Evolutionary conservation across 2,797 vertebrate genomes (phyloP).

Genomic region (Pantherophis vulpinus): DNA sequence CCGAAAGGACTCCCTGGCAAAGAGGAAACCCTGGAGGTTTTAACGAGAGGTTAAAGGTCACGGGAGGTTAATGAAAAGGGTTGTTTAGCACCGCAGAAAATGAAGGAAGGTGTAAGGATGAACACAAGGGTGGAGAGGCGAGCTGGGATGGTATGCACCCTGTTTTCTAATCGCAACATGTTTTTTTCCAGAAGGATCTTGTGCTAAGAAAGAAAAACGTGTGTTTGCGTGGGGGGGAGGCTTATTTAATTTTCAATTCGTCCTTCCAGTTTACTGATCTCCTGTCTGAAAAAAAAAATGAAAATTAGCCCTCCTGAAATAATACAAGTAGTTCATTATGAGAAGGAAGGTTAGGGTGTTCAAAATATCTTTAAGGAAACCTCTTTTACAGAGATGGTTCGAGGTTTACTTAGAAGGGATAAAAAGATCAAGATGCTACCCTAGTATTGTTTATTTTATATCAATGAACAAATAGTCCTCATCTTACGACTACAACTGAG

Average conservation of each 20-base stretch:
- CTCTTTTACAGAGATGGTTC: slow-evolving; percentile 20
- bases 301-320: background rate
- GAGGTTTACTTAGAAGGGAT: slow-evolving; percentile 13
- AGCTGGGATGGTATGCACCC: background rate
- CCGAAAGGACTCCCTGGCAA: slow-evolving; percentile 35
- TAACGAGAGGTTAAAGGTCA: slow-evolving; percentile 58
- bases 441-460: slow-evolving; percentile 50
- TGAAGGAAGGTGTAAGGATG: slow-evolving; percentile 62
- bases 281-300: background rate
- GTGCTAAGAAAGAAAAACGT: accelerated
- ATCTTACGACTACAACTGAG: background rate
- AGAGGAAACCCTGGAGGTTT: slow-evolving; percentile 41
- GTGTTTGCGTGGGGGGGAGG: accelerated
- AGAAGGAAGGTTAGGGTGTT: background rate
- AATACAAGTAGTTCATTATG: background rate
- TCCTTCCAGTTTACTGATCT: background rate
- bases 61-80: slow-evolving; percentile 53
- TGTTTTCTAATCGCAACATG: background rate
- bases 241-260: background rate
- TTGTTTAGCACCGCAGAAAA: slow-evolving; percentile 31
- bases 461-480: slow-evolving; percentile 30
- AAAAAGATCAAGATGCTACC: slow-evolving; percentile 32
- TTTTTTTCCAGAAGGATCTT: background rate
- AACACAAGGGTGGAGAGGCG: slow-evolving; percentile 32
- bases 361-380: background rate